These are phyloP conservation scores for Psammodynastes pulverulentus DNA, from an alignment of 2,113 vertebrate species.

Conservation along the genomic window DNA sequence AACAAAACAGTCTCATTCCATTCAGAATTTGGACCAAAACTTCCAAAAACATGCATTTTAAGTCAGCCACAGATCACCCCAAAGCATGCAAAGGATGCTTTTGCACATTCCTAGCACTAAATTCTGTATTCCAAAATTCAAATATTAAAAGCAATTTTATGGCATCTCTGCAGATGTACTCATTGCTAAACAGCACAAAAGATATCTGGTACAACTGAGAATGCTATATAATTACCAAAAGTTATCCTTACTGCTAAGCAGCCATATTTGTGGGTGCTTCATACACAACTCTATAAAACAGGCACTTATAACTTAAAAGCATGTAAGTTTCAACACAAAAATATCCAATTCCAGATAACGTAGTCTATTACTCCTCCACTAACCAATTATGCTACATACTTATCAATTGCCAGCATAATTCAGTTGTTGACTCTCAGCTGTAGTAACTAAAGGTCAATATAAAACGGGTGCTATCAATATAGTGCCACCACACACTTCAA, in stretches of 20 bases:
- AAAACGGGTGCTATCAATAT: neutral
- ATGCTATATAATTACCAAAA: neutral
- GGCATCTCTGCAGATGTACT: neutral
- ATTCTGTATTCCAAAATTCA: neutral
- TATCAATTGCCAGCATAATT: neutral
- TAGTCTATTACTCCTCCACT: neutral
- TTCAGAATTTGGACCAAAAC: neutral
- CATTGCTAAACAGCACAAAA: neutral
- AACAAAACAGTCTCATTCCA: neutral
- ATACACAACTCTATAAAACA: neutral
- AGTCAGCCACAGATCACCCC: neutral
- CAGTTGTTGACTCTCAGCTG: no score
- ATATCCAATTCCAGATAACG: neutral
- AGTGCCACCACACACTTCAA: neutral
- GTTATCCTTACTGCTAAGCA: neutral
- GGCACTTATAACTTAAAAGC: neutral
- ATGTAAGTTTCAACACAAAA: neutral
- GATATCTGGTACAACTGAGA: neutral
- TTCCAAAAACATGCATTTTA: neutral
- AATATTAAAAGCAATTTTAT: neutral
- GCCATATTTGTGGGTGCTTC: neutral
- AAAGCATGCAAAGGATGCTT: neutral
- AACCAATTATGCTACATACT: neutral
- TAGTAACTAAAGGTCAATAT: neutral
- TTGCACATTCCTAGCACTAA: neutral